Conservation (phyloP, 2,113 vertebrate genomes). For the Ctenomys sociabilis region DNA sequence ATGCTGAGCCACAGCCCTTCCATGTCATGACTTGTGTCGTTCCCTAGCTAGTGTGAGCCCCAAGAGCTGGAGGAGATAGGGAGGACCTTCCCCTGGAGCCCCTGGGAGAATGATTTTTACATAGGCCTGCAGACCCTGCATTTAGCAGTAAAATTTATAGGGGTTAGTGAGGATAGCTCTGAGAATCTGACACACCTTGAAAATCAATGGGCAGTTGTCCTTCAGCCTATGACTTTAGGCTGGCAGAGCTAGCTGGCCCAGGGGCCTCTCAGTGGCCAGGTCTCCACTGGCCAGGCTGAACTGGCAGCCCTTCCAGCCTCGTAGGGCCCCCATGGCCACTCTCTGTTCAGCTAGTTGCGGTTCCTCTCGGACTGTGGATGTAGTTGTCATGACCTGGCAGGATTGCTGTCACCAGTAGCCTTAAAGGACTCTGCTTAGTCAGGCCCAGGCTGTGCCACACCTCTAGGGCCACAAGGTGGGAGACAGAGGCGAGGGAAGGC, state of each 20-base stretch:
- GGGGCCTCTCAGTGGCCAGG: not conserved
- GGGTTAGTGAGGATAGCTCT: not conserved
- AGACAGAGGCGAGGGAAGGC: not conserved
- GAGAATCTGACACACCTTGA: not conserved
- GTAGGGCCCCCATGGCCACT: not conserved
- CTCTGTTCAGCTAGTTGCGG: accelerated
- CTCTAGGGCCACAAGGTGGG: not conserved
- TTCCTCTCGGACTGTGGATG: not conserved
- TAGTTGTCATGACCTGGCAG: accelerated
- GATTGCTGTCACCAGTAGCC: no score
- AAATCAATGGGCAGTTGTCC: not conserved
- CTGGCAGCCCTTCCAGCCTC: not conserved
- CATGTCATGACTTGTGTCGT: not conserved
- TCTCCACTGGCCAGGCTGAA: not conserved
- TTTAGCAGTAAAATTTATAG: not conserved
- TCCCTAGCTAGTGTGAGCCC: not conserved
- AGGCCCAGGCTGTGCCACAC: not conserved
- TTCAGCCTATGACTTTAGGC: not conserved
- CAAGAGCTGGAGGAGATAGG: not conserved
- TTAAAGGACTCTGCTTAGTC: not conserved
- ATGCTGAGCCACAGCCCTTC: not conserved
- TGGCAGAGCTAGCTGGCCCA: not conserved
- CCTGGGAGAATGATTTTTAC: no score
- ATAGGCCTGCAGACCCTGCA: not conserved
- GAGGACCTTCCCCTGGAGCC: not conserved